phyloP scores from a whole-genome alignment of 2,113 vertebrate species.

The Diphyllodes magnificus region DNA sequence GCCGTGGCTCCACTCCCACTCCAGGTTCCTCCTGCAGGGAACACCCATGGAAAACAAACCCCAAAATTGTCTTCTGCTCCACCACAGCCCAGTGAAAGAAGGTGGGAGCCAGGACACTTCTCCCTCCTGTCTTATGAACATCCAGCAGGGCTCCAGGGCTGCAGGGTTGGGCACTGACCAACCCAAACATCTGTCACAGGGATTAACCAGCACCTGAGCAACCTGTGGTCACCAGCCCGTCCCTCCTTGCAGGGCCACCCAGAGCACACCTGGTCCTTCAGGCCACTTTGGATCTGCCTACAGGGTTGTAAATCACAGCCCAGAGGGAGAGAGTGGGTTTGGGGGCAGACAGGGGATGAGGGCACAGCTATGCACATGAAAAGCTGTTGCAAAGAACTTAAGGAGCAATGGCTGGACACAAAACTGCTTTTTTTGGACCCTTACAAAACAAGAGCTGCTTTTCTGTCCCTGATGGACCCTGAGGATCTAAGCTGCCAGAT shows the following conservation, averaged over 20 bases:
- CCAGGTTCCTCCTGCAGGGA: not conserved
- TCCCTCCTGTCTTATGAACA: not conserved
- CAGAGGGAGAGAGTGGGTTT: not conserved
- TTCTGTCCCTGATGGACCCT: rapidly evolving
- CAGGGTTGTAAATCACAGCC: not conserved
- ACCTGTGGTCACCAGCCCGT: not conserved
- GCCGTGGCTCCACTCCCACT: not conserved
- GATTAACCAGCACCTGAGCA: not conserved
- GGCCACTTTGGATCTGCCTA: rapidly evolving
- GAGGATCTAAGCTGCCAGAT: not conserved
- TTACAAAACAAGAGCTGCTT: not conserved
- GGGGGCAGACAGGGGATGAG: not conserved
- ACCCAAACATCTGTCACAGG: not conserved
- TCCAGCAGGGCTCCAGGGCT: not conserved
- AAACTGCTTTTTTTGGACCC: not conserved
- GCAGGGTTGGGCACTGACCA: not conserved
- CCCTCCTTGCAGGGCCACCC: not conserved
- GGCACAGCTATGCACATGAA: rapidly evolving
- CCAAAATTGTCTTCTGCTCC: not conserved
- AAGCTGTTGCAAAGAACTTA: not conserved
- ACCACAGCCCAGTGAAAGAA: not conserved
- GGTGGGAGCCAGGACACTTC: not conserved
- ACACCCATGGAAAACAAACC: not conserved
- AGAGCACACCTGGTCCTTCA: not conserved
- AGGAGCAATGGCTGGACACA: not conserved